These are phyloP conservation scores for Zingel zingel DNA, from an alignment of 2,113 vertebrate genomes.

Conservation along the genomic window DNA sequence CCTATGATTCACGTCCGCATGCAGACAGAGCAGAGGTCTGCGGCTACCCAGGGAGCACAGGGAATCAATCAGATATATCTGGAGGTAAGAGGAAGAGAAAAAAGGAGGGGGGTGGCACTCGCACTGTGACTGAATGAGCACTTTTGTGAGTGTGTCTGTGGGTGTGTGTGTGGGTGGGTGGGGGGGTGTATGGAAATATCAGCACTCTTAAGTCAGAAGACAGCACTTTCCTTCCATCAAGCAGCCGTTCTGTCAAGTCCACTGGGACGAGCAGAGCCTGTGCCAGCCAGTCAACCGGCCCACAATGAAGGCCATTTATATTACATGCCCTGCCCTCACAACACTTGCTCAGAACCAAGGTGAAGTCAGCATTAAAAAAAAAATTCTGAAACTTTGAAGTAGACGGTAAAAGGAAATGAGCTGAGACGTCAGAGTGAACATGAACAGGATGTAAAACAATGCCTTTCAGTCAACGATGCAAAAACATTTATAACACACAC, in stretches of 20 bases:
- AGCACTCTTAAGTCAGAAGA: constrained; percentile 78
- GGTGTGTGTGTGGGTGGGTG: not conserved
- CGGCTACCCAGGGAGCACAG: constrained; percentile 16
- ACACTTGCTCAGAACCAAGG: constrained; percentile 44
- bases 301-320: constrained; percentile 61
- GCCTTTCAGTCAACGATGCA: constrained; percentile 21
- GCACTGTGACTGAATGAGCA: too few species aligned
- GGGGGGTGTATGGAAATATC: constrained; percentile 69
- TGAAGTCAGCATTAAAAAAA: constrained; percentile 46
- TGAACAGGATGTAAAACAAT: constrained; percentile 52
- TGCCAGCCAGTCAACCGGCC: constrained; percentile 53
- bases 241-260: constrained; percentile 58
- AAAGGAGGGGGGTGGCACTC: not conserved
- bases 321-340: constrained; percentile 67
- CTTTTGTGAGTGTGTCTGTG: too few species aligned
- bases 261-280: constrained; percentile 56
- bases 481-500: constrained; percentile 1
- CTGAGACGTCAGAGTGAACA: constrained; percentile 5
- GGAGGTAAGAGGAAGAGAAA: constrained; percentile 23
- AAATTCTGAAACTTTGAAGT: constrained; percentile 28
- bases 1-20: constrained; percentile 64
- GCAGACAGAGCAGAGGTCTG: constrained; percentile 52
- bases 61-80: constrained; percentile 55
- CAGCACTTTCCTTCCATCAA: constrained; percentile 72
- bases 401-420: constrained; percentile 21